Evolutionary conservation across 2,113 vertebrate species (phyloP).

Genomic region (Hydrolagus affinis): DNA sequence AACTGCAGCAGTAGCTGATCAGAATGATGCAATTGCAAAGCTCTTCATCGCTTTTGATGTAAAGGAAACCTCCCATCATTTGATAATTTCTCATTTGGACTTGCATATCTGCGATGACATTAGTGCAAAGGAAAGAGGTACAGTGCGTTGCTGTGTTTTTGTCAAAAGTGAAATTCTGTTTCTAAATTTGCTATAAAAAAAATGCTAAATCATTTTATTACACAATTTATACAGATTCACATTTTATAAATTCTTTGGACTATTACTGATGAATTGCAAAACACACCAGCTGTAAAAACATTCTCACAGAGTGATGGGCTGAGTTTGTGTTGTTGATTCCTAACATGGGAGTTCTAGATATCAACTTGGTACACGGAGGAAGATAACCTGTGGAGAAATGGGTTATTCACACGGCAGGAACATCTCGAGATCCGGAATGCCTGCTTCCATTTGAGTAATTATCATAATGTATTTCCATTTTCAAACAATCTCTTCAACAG

Average conservation of each 20-base stretch:
- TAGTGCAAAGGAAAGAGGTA: constrained; percentile 86
- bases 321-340: no score
- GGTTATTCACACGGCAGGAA: neutral
- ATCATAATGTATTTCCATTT: neutral
- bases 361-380: no score
- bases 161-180: neutral
- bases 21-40: constrained; percentile 75
- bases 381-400: no score
- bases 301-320: no score
- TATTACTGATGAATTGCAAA: no score
- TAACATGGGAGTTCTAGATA: no score
- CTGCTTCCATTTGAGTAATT: neutral
- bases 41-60: constrained; percentile 82
- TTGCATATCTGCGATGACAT: constrained; percentile 96
- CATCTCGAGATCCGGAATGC: neutral
- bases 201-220: constrained; percentile 7
- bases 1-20: constrained; percentile 62
- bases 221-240: neutral
- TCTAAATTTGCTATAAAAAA: constrained; percentile 21
- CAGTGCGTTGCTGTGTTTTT: neutral
- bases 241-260: neutral
- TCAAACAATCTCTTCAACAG: constrained; percentile 49
- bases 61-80: constrained; percentile 91
- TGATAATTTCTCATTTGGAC: constrained; percentile 89
- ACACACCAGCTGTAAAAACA: no score